A percentile compares a stretch with the other conserved stretches of the same genome.
phyloP scores from a whole-genome alignment of 2,797 vertebrate genomes.

The Toxotes lorentzi region DNA sequence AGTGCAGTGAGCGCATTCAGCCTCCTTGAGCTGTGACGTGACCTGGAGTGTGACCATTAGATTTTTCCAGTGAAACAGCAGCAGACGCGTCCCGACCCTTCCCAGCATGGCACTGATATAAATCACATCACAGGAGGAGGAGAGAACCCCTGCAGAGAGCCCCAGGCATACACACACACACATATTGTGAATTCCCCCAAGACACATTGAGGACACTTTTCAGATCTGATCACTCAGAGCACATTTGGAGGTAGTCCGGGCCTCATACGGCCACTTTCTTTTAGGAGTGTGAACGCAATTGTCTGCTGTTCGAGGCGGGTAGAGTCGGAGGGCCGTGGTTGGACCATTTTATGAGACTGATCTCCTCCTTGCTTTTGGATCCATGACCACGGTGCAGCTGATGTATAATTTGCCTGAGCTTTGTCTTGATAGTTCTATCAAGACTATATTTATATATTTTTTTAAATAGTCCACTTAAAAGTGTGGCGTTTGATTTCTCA shows the following conservation, averaged over 20 bases:
- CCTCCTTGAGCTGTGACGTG: not conserved
- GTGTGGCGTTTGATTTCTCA: too few relatives aligned
- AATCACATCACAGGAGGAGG: slow-evolving; percentile 27
- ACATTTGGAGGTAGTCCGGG: too few relatives aligned
- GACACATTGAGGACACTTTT: too few relatives aligned
- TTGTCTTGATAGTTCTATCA: not conserved
- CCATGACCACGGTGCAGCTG: too few relatives aligned
- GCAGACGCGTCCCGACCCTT: not conserved
- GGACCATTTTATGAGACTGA: not conserved
- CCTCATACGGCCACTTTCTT: too few relatives aligned
- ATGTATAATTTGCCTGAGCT: too few relatives aligned
- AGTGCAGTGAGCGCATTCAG: not conserved
- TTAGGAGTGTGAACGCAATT: too few relatives aligned
- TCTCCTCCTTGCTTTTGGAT: not conserved
- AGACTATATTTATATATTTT: too few relatives aligned
- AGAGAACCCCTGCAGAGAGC: slow-evolving; percentile 10
- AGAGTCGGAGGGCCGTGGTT: too few relatives aligned
- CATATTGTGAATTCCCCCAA: not conserved
- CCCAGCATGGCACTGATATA: slow-evolving; percentile 27
- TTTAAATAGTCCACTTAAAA: not conserved
- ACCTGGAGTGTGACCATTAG: not conserved
- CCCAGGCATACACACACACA: not conserved
- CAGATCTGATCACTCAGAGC: too few relatives aligned
- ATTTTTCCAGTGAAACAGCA: not conserved
- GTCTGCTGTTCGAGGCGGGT: too few relatives aligned